Base-by-base conservation (phyloP, 2,888 invertebrate species). In the Malthinus seriepunctatus region DNA sequence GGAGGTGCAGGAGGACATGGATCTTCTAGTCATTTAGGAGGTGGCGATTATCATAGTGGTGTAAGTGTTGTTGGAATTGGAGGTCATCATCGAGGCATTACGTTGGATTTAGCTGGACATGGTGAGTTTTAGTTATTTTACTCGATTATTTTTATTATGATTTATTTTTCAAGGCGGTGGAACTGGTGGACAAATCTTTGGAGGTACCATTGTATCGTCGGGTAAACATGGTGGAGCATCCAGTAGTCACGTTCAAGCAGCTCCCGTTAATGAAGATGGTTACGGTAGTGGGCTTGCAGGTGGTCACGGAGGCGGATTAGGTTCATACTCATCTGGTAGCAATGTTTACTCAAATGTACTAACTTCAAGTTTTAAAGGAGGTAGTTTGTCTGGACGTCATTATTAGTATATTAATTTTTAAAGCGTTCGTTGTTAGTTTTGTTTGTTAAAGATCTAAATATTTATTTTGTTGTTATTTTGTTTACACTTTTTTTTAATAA, bases 141-240 rank as follows among this genome's bases (percentile, higher is more conserved):
- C 10, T 14, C 32, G 8, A 12, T n/a, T 15, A 15, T 34, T 14
- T 35, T 3, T 11, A 35, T 32, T 10, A 5, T 9, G 11, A 8
- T 11, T 34, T 23, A 23, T 32, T 32, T n/a, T n/a, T n/a, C 46
- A 15, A 49, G 45, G 11, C 9, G 45, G n/a, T 53, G 65, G 62
- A 50, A 48, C 51, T 46, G 49, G 48, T 33, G 62, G 62, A 15
- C 56, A 61, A 35, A 50, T 68, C n/a, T 70, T 64, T 46, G 69
- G 69, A n/a, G 70, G 70, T 31, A 70, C 68, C 33, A 68, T 70
- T 52, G 62, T 70, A 35, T 62, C 67, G 12, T 61, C 64, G 11
- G 67, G 66, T n/a, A 61, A 54, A 14, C 65, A 68, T 34, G 64
- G 65, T 31, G 62, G 66, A 45, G 50, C 49, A 32, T 52, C 55